Percentiles rank a stretch among this genome's conserved stretches.
These are phyloP conservation scores for Saguinus midas DNA, from an alignment of 2,113 vertebrate genomes.

Conservation along the genomic window DNA sequence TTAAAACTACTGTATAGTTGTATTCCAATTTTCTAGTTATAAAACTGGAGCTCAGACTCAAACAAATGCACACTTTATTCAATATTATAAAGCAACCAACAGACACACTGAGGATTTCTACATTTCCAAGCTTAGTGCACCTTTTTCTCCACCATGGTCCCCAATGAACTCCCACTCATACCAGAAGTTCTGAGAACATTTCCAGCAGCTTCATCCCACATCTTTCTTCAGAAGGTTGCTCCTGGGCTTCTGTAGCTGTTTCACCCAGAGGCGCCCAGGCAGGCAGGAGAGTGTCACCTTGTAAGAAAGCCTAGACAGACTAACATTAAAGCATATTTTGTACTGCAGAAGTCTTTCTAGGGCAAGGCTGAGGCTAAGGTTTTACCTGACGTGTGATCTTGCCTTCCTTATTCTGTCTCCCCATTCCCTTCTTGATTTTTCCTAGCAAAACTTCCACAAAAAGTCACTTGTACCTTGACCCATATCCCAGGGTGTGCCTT, in stretches of 20 bases:
- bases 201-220: not conserved
- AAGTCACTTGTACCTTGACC: not conserved
- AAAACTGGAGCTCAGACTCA: not conserved
- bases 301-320: not conserved
- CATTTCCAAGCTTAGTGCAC: not conserved
- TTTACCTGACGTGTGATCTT: not conserved
- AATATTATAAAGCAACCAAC: not conserved
- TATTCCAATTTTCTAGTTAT: not conserved
- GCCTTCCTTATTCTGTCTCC: not conserved
- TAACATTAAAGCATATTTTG: not conserved
- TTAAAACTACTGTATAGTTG: not conserved
- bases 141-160: rapidly evolving
- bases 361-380: not conserved
- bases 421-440: not conserved
- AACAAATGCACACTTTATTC: not conserved
- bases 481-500: not conserved
- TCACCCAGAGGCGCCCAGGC: not conserved
- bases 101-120: not conserved
- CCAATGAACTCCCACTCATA: not conserved
- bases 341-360: not conserved
- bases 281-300: rapidly evolving
- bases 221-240: not conserved
- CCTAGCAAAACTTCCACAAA: not conserved
- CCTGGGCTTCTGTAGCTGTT: not conserved
- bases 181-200: not conserved